A percentile compares a stretch with the other conserved stretches of the same genome.
These are phyloP conservation scores for Pomatostomus ruficeps DNA, from an alignment of 2,113 vertebrate species.

Conservation along the genomic window DNA sequence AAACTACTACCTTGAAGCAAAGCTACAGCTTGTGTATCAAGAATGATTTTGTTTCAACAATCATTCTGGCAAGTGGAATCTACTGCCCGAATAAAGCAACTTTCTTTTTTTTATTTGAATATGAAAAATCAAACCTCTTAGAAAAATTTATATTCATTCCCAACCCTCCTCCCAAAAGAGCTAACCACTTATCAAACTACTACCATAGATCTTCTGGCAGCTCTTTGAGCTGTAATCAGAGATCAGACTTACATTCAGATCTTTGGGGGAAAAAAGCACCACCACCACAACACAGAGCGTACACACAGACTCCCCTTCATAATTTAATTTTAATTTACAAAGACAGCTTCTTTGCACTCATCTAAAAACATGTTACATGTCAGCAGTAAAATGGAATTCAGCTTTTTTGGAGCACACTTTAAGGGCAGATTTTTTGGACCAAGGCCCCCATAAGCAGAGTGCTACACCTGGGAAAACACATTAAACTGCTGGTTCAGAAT, in stretches of 20 bases:
- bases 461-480: background rate
- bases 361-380: background rate
- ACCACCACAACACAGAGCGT: background rate
- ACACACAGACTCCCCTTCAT: background rate
- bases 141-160: background rate
- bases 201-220: background rate
- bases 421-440: background rate
- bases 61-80: conserved; percentile 1
- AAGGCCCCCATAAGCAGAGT: background rate
- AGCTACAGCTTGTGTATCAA: background rate
- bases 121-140: background rate
- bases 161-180: background rate
- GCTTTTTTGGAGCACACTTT: background rate
- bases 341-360: background rate
- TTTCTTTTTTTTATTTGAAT: background rate
- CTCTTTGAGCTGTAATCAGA: background rate
- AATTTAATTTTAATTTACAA: background rate
- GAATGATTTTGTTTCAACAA: conserved; percentile 37
- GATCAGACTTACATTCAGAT: background rate
- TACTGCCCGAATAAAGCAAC: conserved; percentile 10
- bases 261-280: background rate
- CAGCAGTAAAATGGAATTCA: background rate
- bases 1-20: background rate
- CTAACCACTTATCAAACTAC: background rate
- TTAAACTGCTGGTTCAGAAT: background rate